A percentile compares a stretch with the other conserved stretches of the same genome.
phyloP scores from a whole-genome alignment of 2,888 invertebrate species.

The Tipula lateralis region DNA sequence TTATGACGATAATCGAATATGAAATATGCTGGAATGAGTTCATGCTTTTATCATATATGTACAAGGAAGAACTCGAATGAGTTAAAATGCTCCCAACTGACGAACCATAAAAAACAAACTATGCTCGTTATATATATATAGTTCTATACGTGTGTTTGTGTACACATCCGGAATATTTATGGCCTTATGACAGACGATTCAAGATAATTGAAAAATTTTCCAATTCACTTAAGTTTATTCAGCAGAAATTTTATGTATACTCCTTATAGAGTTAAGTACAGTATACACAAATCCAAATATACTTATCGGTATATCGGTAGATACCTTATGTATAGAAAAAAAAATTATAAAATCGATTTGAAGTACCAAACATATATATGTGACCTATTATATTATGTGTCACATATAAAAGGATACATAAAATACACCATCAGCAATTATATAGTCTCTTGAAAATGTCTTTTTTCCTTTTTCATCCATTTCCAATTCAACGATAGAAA shows the following conservation, averaged over 20 bases:
- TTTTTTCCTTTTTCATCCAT: not conserved
- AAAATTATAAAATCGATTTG: not conserved
- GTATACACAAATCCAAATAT: not conserved
- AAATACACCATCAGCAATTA: not conserved
- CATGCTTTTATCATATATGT: no score
- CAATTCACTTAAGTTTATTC: not conserved
- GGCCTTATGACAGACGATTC: not conserved
- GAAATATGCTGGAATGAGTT: no score
- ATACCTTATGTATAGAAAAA: not conserved
- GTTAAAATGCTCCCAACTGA: no score
- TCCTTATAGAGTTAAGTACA: not conserved
- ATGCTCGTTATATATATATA: no score
- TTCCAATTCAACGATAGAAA: no score
- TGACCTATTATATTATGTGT: not conserved
- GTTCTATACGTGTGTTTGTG: no score
- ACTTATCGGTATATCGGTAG: not conserved
- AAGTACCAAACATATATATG: not conserved
- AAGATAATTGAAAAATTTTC: not conserved
- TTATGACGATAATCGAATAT: no score
- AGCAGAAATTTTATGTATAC: not conserved
- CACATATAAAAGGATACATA: not conserved
- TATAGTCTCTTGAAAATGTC: not conserved
- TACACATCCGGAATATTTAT: no score
- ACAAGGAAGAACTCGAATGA: no score
- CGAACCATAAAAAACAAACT: no score